Base-by-base conservation (phyloP, 2,888 invertebrate genomes). In the Volucella inflata region DNA sequence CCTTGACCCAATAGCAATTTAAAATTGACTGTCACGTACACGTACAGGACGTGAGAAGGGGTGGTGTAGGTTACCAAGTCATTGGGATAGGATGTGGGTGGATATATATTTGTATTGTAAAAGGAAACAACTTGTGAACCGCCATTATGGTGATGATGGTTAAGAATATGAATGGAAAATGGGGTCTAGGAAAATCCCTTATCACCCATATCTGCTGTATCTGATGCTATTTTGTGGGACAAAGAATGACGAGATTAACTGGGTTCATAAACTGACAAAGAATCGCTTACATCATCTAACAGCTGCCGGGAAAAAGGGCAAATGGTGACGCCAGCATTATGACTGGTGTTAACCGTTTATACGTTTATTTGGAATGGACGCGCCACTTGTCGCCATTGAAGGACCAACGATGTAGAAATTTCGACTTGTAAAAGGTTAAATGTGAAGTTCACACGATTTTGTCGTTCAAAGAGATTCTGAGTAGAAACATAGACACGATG, bases 1-100 rank as follows among this genome's bases (percentile, higher is more conserved):
- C 76, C 81, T 65, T 81, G 81, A 71, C 81, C 76, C 60, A 70
- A 21, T 65, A 36, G 30, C 16, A 67, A 55, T 64, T 59, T 51
- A 30, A 59, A 81, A 51, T 40, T 57, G 12, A 14, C 42, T 53
- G 50, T 59, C 59, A 79, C 51, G 51, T 51, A 36, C 68, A 68
- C n/a, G 17, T 55, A 70, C 16, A 42, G 50, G 62, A 60, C 46
- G 50, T 44, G 70, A 30, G 64, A 51, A 21, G 55, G 2, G 17
- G 8, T 42, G 1, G 8, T 30, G 1, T 30, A 16, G 55, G 40
- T 65, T n/a, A 4, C 38, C 30, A 21, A 21, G 21, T 1, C 2
- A 30, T 30, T 30, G 30, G 0, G 53, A 1, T 36, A 42, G 40
- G 8, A 21, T 12, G 42, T 40, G 12, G 10, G 12, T 4, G 40